A percentile compares a stretch with the other conserved stretches of the same genome.
phyloP scores from a whole-genome alignment of 2,888 invertebrate genomes.

The Drosophila rubida region DNA sequence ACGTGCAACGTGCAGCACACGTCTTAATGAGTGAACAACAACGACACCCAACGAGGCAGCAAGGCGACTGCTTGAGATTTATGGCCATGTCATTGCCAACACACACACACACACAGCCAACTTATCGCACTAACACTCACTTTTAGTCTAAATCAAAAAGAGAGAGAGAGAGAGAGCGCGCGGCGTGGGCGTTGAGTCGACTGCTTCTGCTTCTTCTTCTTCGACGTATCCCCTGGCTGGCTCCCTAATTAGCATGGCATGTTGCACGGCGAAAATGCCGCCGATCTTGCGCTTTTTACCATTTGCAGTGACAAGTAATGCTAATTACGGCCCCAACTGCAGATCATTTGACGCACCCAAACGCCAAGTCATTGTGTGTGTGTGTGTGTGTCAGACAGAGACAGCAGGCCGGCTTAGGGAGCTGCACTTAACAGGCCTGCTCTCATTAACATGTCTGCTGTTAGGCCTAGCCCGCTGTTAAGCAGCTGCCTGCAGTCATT shows the following conservation, averaged over 20 bases:
- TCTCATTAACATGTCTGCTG: no score
- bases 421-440: no score
- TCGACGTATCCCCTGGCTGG: no score
- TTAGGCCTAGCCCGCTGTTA: no score
- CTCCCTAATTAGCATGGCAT: conserved; percentile 44
- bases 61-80: conserved; percentile 62
- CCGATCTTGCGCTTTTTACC: conserved; percentile 27
- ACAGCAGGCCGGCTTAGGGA: no score
- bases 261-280: conserved; percentile 2
- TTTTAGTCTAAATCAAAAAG: neutral
- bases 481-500: neutral
- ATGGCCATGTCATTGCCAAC: conserved; percentile 45
- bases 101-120: conserved; percentile 25
- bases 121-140: no score
- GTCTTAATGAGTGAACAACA: conserved; percentile 58
- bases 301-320: conserved; percentile 47
- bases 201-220: neutral
- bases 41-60: conserved; percentile 38
- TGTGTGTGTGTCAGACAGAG: neutral
- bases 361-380: conserved; percentile 22
- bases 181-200: conserved; percentile 39
- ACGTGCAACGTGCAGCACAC: conserved; percentile 32
- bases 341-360: conserved; percentile 28
- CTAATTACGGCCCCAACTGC: conserved; percentile 41
- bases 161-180: neutral